phyloP scores from a whole-genome alignment of 2,888 invertebrate genomes.

The Lepas anatifera region DNA sequence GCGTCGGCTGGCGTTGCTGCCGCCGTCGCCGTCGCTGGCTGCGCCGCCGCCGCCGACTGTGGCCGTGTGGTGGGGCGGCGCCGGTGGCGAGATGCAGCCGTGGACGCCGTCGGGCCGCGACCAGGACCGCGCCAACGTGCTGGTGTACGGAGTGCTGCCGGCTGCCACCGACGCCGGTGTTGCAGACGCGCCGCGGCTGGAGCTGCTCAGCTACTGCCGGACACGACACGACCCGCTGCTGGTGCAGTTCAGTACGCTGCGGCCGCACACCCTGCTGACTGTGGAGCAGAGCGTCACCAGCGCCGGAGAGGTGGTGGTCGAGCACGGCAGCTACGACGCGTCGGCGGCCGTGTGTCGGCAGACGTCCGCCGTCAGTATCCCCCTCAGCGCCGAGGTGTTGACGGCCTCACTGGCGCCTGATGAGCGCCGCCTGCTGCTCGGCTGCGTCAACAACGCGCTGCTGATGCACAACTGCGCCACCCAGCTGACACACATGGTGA shows the following conservation, averaged over 20 bases:
- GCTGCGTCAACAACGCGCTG: conserved; percentile 73
- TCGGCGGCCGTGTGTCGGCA: conserved; percentile 46
- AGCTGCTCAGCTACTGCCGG: conserved; percentile 64
- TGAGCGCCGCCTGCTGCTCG: conserved; percentile 60
- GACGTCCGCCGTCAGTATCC: conserved; percentile 52
- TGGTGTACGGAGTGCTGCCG: conserved; percentile 48
- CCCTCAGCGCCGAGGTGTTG: conserved; percentile 47
- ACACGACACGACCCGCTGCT: conserved; percentile 79
- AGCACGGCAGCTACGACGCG: conserved; percentile 51
- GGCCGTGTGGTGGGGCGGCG: conserved; percentile 73
- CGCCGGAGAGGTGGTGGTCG: conserved; percentile 56
- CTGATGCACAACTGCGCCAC: conserved; percentile 62
- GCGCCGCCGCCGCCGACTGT: conserved; percentile 34
- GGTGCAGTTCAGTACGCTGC: conserved; percentile 58
- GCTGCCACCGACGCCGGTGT: neutral
- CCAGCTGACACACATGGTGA: conserved; percentile 59
- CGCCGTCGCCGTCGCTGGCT: neutral
- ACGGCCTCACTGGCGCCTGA: conserved; percentile 36
- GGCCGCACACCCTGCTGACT: conserved; percentile 57
- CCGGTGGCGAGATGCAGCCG: conserved; percentile 76
- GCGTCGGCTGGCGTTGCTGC: conserved; percentile 36
- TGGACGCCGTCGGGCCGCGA: conserved; percentile 78
- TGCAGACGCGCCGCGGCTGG: conserved; percentile 42
- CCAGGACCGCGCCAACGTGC: conserved; percentile 77
- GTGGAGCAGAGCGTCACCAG: conserved; percentile 69